Evolutionary conservation across 2,888 invertebrate genomes (phyloP).

Genomic region (Synanthedon vespiformis): DNA sequence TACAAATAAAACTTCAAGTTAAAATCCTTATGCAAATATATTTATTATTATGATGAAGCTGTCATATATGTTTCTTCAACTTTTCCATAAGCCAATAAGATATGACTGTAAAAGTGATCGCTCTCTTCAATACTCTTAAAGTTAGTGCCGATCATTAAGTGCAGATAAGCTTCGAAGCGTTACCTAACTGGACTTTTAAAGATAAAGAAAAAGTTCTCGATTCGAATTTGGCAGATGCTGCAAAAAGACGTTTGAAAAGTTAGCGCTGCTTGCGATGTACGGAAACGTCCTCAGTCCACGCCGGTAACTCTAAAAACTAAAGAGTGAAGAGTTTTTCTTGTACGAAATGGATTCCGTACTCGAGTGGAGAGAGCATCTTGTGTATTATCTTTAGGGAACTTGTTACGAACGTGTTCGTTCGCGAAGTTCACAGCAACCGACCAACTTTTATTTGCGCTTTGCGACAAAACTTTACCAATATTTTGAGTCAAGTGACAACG

Average conservation of each 20-base stretch:
- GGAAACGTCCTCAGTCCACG: constrained; percentile 14
- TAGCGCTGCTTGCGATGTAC: constrained; percentile 25
- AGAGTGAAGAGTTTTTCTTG: constrained; percentile 24
- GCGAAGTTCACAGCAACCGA: constrained; percentile 3
- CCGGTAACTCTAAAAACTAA: constrained; percentile 21
- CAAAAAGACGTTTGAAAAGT: constrained; percentile 18
- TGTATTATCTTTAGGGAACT: constrained; percentile 9
- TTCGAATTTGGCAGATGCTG: constrained; percentile 48
- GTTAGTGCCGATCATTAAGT: constrained; percentile 8
- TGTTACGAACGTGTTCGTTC: constrained; percentile 5
- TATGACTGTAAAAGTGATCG: too few species aligned
- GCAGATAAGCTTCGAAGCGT: constrained; percentile 20
- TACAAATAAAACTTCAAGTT: too few species aligned
- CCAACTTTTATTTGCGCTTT: constrained; percentile 1
- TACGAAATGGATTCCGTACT: constrained; percentile 15
- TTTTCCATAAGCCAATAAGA: too few species aligned
- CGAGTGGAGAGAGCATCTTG: constrained; percentile 6
- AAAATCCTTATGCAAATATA: too few species aligned
- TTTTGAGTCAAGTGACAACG: not conserved
- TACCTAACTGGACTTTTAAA: constrained; percentile 30
- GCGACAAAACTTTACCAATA: not conserved
- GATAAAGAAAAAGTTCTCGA: constrained; percentile 49
- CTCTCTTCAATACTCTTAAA: not conserved
- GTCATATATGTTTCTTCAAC: too few species aligned
- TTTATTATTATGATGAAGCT: too few species aligned